Conservation (phyloP, 1,140 invertebrate genomes). For the Apis dorsata region DNA sequence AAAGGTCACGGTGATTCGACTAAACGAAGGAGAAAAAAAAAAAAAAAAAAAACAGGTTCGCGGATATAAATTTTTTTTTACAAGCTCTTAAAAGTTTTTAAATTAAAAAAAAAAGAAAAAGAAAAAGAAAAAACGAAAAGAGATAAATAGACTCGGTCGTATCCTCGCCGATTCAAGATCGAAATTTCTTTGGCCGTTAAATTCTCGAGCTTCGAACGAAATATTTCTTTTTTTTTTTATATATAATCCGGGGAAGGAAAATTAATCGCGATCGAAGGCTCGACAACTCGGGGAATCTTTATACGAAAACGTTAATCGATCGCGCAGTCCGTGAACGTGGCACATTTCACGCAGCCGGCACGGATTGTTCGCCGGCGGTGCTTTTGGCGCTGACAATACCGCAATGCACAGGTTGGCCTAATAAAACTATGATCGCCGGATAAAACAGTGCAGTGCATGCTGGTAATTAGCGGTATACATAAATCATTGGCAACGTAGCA, state of each 20-base stretch:
- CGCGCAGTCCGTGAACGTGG: slow-evolving; percentile 31
- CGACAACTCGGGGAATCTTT: slow-evolving; percentile 20
- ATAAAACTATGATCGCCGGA: slow-evolving; percentile 78
- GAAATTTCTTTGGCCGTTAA: background rate
- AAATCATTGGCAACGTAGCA: slow-evolving; percentile 78
- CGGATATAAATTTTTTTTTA: too few species aligned
- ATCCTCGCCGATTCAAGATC: background rate
- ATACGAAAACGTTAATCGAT: slow-evolving; percentile 44
- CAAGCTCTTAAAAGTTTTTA: too few species aligned
- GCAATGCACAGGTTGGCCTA: slow-evolving; percentile 75
- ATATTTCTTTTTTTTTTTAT: too few species aligned
- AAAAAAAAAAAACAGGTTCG: background rate
- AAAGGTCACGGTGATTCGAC: slow-evolving; percentile 19
- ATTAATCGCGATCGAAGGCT: background rate
- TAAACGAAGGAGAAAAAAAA: background rate
- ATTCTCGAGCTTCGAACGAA: background rate
- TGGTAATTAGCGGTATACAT: slow-evolving; percentile 80
- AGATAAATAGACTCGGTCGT: too few species aligned
- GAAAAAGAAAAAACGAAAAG: too few species aligned
- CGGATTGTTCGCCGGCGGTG: slow-evolving; percentile 54
- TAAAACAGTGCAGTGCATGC: slow-evolving; percentile 76
- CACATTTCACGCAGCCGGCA: slow-evolving; percentile 60
- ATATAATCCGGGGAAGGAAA: too few species aligned
- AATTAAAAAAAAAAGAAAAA: too few species aligned
- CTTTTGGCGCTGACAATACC: slow-evolving; percentile 74